Evolutionary conservation across 2,888 invertebrate species (phyloP).

Genomic region (Hypomecis punctinalis): DNA sequence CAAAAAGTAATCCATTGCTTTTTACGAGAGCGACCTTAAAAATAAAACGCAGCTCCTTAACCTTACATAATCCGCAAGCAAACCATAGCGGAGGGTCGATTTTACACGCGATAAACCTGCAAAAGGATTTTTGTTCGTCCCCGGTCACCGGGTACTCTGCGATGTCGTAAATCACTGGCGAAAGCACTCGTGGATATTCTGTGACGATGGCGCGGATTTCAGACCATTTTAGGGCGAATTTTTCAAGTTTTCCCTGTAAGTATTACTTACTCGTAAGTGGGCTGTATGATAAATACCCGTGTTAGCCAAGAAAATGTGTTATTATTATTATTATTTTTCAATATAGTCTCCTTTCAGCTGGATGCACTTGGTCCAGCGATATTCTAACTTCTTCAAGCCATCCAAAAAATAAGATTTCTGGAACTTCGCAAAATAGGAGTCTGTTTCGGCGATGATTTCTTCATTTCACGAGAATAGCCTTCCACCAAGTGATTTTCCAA

Average conservation of each 20-base stretch:
- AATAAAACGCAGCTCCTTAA: slow-evolving; percentile 56
- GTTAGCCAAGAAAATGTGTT: too few species aligned
- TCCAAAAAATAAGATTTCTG: too few species aligned
- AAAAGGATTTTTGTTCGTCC: slow-evolving; percentile 61
- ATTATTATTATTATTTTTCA: too few species aligned
- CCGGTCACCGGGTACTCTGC: slow-evolving; percentile 47
- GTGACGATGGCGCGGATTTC: slow-evolving; percentile 16
- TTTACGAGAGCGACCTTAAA: slow-evolving; percentile 51
- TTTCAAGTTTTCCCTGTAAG: slow-evolving; percentile 5
- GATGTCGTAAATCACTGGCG: slow-evolving; percentile 42
- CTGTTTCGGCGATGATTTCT: too few species aligned
- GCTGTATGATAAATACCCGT: too few species aligned
- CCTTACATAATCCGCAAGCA: slow-evolving; percentile 63
- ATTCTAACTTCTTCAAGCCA: too few species aligned
- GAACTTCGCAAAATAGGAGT: too few species aligned
- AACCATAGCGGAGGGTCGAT: slow-evolving; percentile 62
- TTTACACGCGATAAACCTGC: slow-evolving; percentile 71
- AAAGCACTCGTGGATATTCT: slow-evolving; percentile 24
- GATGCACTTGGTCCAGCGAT: too few species aligned
- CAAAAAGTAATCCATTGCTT: slow-evolving; percentile 45
- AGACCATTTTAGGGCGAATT: slow-evolving; percentile 3
- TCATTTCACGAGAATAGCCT: too few species aligned
- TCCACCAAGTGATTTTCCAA: too few species aligned
- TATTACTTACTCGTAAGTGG: too few species aligned
- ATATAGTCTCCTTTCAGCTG: too few species aligned